A percentile compares a stretch with the other conserved stretches of the same genome.
phyloP scores from a whole-genome alignment of 2,888 invertebrate genomes.

The Baronia brevicornis region DNA sequence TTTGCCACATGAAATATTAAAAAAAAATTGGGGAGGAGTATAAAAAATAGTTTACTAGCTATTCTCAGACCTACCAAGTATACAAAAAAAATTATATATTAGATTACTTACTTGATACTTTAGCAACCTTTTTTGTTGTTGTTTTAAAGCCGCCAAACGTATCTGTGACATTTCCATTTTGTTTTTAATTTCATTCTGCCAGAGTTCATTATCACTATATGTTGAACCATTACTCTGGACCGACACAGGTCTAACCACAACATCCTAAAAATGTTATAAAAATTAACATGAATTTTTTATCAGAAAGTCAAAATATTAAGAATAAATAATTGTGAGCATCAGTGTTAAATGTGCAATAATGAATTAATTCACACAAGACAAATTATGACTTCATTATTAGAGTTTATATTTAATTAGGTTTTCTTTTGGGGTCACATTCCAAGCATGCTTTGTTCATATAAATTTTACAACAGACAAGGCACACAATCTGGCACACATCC shows the following conservation, averaged over 20 bases:
- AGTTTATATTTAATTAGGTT: no score
- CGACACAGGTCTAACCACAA: conserved; percentile 64
- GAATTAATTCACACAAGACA: no score
- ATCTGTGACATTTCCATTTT: conserved; percentile 79
- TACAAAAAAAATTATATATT: no score
- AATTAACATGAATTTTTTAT: background rate
- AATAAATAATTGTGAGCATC: no score
- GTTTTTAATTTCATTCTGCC: conserved; percentile 75
- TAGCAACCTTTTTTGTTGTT: conserved; percentile 72
- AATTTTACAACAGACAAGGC: conserved; percentile 40
- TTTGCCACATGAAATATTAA: no score
- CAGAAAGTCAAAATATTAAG: background rate
- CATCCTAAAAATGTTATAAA: conserved; percentile 37
- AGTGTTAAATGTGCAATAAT: no score
- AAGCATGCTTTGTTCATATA: conserved; percentile 40
- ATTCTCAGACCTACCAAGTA: no score
- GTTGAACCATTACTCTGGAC: conserved; percentile 66
- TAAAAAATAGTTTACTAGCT: no score
- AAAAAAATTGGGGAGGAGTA: no score
- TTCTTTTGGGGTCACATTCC: conserved; percentile 27
- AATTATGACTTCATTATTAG: no score
- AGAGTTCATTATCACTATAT: conserved; percentile 71
- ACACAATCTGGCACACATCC: conserved; percentile 47
- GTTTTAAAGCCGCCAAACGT: conserved; percentile 73
- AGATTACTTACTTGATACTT: conserved; percentile 65